Evolutionary conservation across 2,888 invertebrate genomes (phyloP), one percentile per base, ranked within the genome.

Genomic region (Parthenolecanium corni): DNA sequence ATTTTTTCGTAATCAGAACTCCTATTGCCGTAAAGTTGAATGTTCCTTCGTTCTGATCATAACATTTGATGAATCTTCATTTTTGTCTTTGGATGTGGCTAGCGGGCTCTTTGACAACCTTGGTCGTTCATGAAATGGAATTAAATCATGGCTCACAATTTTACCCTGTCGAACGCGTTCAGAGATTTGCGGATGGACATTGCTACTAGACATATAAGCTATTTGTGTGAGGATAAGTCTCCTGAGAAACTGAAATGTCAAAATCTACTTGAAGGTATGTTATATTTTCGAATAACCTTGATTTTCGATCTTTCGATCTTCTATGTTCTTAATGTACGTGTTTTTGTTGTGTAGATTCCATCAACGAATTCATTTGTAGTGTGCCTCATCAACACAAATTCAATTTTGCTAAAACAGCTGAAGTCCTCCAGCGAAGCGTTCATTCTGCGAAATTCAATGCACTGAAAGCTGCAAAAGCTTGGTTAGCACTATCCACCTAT

Each of bases 401-500:
- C 72, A 80, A 80, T 58, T 79, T 86, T 69, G 78, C 80, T 42
- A 85, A 85, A 74, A 89, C 89, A 0, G 81, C 80, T 62, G 82
- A 84, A 68, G 85, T 90, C 62, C 78, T 91, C 66, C 82, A 83
- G 66, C 79, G 81, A 61, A 88, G 89, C 0, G 81, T 89, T 24
- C 79, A 78, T 49, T 76, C 84, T 70, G 75, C 80, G 5, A 84
- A 86, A 69, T 91, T 89, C 72, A 89, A 85, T 71, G 89, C 86
- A 20, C 86, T 86, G 70, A 81, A 85, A 68, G 88, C 89, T 16
- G 83, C 85, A 25, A 78, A 83, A 52, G 91, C 90, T 14, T 92
- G 89, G 81, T 85, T 86, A 69, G 85, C 89, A 36, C 78, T 92
- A 67, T 89, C 87, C 65, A 79, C 86, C 67, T 92, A 92, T 73